Evolutionary conservation across 2,113 vertebrate species (phyloP), one percentile per base, ranked within the genome.

Genomic region (Scophthalmus maximus): DNA sequence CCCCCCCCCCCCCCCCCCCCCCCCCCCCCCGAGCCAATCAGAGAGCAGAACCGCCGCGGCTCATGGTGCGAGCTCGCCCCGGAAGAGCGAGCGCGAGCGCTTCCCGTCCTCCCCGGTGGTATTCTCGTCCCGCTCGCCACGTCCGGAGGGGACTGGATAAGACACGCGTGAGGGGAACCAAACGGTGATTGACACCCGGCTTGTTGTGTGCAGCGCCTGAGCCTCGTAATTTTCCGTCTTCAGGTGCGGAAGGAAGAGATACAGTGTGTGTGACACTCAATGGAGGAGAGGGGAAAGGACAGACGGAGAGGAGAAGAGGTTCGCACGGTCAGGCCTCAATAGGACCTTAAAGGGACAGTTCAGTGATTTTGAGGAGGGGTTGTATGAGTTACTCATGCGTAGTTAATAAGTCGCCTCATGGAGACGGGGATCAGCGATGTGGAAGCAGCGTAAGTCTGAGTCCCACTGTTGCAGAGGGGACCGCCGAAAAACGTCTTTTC

Each of bases 1-100:
- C n/a, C n/a, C n/a, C n/a, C n/a, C n/a, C n/a, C n/a, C n/a, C n/a
- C n/a, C n/a, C n/a, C n/a, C n/a, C n/a, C n/a, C n/a, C n/a, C n/a
- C n/a, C n/a, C n/a, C n/a, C n/a, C n/a, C n/a, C n/a, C n/a, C n/a
- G 5, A 88, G 86, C 90, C 88, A 86, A 88, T 88, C 73, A 38
- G n/a, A n/a, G n/a, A n/a, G n/a, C n/a, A n/a, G n/a, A n/a, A n/a
- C n/a, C n/a, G n/a, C n/a, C n/a, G n/a, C n/a, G n/a, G n/a, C n/a
- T n/a, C n/a, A n/a, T n/a, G n/a, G n/a, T n/a, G n/a, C n/a, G n/a
- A n/a, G n/a, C n/a, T n/a, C n/a, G n/a, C n/a, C n/a, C n/a, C n/a
- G n/a, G n/a, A 70, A 81, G 75, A 81, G 71, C 79, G 40, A n/a
- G 76, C 67, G 22, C 22, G 20, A 61, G 78, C 23, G 63, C 82